phyloP scores from a whole-genome alignment of 2,797 vertebrate species.

The Ctenosaura bakeri region DNA sequence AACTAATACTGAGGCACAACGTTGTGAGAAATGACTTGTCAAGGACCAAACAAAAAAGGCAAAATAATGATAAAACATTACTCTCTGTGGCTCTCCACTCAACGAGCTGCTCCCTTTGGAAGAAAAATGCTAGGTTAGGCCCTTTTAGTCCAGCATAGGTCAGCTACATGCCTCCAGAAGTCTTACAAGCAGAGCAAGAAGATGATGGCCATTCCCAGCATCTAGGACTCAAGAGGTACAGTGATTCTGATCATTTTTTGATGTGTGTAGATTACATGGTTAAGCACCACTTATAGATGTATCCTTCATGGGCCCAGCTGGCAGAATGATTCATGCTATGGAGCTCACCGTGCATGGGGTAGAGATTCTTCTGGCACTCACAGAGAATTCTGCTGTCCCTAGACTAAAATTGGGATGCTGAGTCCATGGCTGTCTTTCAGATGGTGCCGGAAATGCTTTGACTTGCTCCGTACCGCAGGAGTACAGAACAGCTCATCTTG shows the following conservation, averaged over 20 bases:
- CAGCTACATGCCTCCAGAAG: background rate
- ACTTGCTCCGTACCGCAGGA: background rate
- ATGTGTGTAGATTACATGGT: background rate
- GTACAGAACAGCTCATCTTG: background rate
- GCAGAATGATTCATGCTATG: background rate
- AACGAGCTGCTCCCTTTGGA: no score
- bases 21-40: background rate
- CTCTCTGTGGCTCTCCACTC: background rate
- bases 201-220: background rate
- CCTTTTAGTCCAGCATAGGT: background rate
- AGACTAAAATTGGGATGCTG: background rate
- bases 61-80: background rate
- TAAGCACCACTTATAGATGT: background rate
- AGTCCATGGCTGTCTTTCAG: background rate
- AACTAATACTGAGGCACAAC: background rate
- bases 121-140: background rate
- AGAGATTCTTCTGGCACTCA: background rate
- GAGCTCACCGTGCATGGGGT: no score
- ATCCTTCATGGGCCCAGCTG: background rate
- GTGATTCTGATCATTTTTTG: no score
- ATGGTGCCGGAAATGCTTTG: background rate
- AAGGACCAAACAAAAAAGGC: background rate
- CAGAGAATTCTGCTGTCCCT: no score
- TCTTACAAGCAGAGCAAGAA: background rate
- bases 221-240: background rate